Conservation (phyloP, 2,888 invertebrate genomes). For the Cyrtodaria siliqua region DNA sequence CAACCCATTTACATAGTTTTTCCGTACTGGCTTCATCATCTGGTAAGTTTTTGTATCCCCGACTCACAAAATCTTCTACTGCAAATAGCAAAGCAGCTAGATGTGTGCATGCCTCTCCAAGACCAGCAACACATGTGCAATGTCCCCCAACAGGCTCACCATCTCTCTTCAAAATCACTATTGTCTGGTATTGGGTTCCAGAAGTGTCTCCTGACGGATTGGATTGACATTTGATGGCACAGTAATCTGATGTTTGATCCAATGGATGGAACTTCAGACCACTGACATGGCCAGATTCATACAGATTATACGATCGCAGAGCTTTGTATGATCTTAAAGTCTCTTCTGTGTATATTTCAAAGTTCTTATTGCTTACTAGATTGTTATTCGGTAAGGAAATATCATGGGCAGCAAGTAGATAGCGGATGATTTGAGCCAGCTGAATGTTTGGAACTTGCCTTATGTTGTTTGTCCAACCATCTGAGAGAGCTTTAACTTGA, state of each 20-base stretch:
- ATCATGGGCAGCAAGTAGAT: constrained; percentile 29
- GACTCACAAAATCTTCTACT: constrained; percentile 23
- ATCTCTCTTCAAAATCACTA: constrained; percentile 10
- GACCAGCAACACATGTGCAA: constrained; percentile 31
- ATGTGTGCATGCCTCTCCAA: constrained; percentile 29
- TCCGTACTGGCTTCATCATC: constrained; percentile 14
- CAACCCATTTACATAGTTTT: constrained; percentile 27
- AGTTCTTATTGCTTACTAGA: background rate
- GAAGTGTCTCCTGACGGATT: constrained; percentile 20
- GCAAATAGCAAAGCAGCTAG: constrained; percentile 27
- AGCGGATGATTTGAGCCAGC: constrained; percentile 6
- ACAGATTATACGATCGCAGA: constrained; percentile 20
- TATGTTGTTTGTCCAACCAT: constrained; percentile 21
- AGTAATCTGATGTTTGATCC: background rate
- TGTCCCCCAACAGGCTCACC: constrained; percentile 25
- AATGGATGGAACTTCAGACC: constrained; percentile 8
- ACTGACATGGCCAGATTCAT: constrained; percentile 22
- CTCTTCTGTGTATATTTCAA: constrained; percentile 6
- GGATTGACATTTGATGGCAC: constrained; percentile 12
- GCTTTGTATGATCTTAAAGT: constrained; percentile 23
- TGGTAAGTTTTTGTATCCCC: constrained; percentile 19
- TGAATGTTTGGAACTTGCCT: background rate
- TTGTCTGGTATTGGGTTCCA: constrained; percentile 27
- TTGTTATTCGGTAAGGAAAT: no score
- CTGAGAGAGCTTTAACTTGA: no score